phyloP scores from a whole-genome alignment of 2,113 vertebrate genomes.

The Mus pahari region DNA sequence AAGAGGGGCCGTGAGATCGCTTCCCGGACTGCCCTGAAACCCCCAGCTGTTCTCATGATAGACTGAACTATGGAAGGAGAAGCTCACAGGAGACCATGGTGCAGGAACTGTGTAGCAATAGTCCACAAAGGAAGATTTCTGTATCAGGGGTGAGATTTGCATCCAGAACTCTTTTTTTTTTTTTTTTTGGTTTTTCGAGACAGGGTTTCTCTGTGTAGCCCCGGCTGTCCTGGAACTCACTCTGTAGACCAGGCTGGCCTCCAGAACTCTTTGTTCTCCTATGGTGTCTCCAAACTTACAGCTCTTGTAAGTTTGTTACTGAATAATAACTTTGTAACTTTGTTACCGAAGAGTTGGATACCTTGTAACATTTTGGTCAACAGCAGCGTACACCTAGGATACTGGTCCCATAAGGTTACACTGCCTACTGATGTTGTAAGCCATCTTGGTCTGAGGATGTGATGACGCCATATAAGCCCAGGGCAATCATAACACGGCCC shows the following conservation, averaged over 20 bases:
- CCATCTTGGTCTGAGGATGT: neutral
- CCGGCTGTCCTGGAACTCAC: too few relatives aligned
- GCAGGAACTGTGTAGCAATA: neutral
- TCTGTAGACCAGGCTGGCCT: too few relatives aligned
- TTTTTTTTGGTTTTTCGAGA: too few relatives aligned
- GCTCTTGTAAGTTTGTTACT: neutral
- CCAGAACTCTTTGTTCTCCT: neutral
- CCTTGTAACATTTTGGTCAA: neutral
- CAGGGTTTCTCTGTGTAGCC: too few relatives aligned
- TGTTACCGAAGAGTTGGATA: neutral
- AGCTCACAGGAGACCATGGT: neutral
- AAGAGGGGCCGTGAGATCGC: neutral
- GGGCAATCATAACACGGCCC: neutral
- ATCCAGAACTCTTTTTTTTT: neutral
- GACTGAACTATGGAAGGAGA: neutral
- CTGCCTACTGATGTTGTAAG: neutral
- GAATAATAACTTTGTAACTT: neutral
- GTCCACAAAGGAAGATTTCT: neutral
- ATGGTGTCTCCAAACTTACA: neutral
- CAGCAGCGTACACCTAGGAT: too few relatives aligned
- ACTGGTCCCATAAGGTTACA: neutral
- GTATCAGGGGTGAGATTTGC: neutral
- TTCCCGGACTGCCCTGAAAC: neutral
- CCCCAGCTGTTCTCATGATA: constrained; percentile 58
- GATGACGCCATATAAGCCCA: neutral